Evolutionary conservation across 2,888 invertebrate genomes (phyloP).

Genomic region (Rotaria sp.): DNA sequence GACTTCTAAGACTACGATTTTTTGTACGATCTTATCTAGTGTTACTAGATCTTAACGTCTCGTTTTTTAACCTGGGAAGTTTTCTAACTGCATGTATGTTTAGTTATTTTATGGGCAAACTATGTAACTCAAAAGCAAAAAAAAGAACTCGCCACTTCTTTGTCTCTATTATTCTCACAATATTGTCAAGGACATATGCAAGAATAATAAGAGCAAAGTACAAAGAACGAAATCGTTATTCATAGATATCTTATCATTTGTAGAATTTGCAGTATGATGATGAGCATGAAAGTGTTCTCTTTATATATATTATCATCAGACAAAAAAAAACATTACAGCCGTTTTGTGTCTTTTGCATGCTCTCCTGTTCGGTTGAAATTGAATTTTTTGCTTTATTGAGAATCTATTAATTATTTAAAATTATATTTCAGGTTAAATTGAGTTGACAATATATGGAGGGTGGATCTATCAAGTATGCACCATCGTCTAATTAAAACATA

Average conservation of each 20-base stretch:
- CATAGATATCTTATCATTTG: neutral
- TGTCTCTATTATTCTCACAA: neutral
- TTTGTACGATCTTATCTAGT: too few relatives aligned
- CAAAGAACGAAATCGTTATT: neutral
- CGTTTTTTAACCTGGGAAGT: too few relatives aligned
- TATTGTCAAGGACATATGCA: neutral
- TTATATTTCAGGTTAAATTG: neutral
- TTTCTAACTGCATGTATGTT: too few relatives aligned
- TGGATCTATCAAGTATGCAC: neutral
- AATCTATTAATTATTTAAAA: neutral
- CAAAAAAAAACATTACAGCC: neutral
- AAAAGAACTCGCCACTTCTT: neutral
- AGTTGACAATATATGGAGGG: neutral
- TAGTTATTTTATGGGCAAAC: too few relatives aligned
- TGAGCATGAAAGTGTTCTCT: neutral
- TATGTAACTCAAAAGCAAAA: too few relatives aligned
- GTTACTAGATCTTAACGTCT: too few relatives aligned
- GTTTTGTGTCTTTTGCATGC: neutral
- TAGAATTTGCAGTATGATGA: conserved; percentile 5
- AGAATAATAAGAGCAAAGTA: neutral
- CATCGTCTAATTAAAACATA: too few relatives aligned
- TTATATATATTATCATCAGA: neutral
- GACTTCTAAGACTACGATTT: too few relatives aligned
- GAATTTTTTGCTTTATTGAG: too few relatives aligned
- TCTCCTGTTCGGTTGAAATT: neutral